Evolutionary conservation across 2,797 vertebrate species (phyloP).

Genomic region (Synanceia verrucosa): DNA sequence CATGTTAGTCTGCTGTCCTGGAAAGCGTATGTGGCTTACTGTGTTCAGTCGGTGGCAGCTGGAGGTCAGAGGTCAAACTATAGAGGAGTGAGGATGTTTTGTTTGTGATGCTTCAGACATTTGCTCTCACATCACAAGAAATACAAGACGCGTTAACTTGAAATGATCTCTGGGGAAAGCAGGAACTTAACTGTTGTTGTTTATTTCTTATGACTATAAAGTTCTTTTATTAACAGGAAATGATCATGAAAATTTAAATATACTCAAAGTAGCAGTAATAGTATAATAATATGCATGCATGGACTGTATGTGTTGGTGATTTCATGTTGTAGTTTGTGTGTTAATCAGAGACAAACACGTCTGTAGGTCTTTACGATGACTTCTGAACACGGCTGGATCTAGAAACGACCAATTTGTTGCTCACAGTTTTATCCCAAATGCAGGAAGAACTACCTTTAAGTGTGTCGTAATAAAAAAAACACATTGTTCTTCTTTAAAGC

Average conservation of each 20-base stretch:
- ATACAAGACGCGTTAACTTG: not conserved
- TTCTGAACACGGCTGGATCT: slow-evolving; percentile 1
- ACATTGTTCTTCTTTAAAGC: not conserved
- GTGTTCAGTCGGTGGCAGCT: not conserved
- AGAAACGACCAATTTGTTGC: not conserved
- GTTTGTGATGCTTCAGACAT: not conserved
- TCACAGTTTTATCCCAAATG: not conserved
- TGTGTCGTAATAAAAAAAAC: not conserved
- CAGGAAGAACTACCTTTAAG: not conserved
- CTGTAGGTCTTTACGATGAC: not conserved
- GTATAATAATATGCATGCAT: not conserved
- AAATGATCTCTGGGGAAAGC: not conserved
- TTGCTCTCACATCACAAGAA: not conserved
- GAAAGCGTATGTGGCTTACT: not conserved
- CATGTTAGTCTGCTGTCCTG: not conserved
- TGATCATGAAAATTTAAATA: not conserved
- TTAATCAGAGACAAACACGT: not conserved
- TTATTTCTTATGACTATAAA: not conserved
- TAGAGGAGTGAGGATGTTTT: no score
- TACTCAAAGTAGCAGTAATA: not conserved
- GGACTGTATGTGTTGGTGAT: not conserved
- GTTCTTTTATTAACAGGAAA: not conserved
- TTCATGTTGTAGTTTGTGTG: not conserved
- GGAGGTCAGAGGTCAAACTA: not conserved
- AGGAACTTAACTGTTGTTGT: not conserved